Conservation (phyloP, 1,140 invertebrate genomes). For the Orius insidiosus region DNA sequence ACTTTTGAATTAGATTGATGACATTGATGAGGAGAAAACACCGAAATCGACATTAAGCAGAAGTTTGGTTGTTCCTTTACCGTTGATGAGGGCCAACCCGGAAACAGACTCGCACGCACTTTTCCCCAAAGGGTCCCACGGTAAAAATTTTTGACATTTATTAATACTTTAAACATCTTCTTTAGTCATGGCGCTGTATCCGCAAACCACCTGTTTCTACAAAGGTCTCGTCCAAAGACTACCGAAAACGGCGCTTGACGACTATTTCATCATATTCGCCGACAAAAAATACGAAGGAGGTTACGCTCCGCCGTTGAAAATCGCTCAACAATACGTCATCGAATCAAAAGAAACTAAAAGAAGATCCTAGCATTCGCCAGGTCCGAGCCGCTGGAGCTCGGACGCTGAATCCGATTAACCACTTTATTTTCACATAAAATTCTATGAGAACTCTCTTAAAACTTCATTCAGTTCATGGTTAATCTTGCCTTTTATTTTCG, state of each 20-base stretch:
- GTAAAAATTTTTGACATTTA: slow-evolving; percentile 29
- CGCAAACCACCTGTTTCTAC: slow-evolving; percentile 98
- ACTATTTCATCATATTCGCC: slow-evolving; percentile 92
- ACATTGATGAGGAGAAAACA: slow-evolving; percentile 93
- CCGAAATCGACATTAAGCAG: slow-evolving; percentile 68
- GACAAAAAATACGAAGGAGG: slow-evolving; percentile 77
- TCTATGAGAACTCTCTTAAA: too few species aligned
- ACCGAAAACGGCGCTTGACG: slow-evolving; percentile 65
- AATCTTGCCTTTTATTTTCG: too few species aligned
- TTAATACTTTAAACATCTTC: slow-evolving; percentile 17
- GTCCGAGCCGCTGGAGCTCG: neutral
- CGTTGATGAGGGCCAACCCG: slow-evolving; percentile 89
- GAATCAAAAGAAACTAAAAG: slow-evolving; percentile 30
- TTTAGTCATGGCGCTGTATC: slow-evolving; percentile 89
- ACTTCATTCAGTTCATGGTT: too few species aligned
- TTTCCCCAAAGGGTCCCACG: slow-evolving; percentile 73
- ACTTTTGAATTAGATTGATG: slow-evolving; percentile 30
- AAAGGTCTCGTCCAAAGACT: slow-evolving; percentile 77
- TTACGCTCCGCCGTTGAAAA: slow-evolving; percentile 79
- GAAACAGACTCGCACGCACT: slow-evolving; percentile 83
- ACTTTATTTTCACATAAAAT: too few species aligned
- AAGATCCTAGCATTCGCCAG: slow-evolving; percentile 9
- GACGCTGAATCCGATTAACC: neutral
- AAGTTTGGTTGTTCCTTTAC: slow-evolving; percentile 75
- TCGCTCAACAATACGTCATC: slow-evolving; percentile 90